Evolutionary conservation across 2,797 vertebrate genomes (phyloP).

Genomic region (Hozukius guyotensis): DNA sequence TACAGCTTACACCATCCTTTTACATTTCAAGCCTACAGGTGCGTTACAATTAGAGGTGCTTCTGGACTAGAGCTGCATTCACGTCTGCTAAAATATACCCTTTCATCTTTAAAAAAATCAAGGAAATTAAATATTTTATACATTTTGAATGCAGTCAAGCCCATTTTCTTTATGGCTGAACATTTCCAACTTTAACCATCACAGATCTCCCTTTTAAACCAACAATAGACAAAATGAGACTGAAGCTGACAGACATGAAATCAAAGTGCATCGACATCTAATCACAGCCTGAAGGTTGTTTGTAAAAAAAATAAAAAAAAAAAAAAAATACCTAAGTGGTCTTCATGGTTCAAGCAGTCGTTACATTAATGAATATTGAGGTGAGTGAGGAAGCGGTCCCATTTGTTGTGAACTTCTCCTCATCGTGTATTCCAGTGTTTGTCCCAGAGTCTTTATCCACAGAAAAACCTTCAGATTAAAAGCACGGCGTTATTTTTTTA

Average conservation of each 20-base stretch:
- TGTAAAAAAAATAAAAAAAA: slow-evolving; percentile 17
- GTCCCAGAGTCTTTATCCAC: slow-evolving; percentile 41
- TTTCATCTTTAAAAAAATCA: neutral
- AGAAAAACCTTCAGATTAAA: slow-evolving; percentile 52
- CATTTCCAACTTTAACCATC: neutral
- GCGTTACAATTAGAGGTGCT: neutral
- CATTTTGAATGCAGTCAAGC: neutral
- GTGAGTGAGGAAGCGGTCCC: slow-evolving; percentile 20
- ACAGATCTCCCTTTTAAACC: slow-evolving; percentile 21
- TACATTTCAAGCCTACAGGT: slow-evolving; percentile 6
- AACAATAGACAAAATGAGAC: slow-evolving; percentile 16
- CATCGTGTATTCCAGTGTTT: slow-evolving; percentile 58
- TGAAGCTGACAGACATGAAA: slow-evolving; percentile 39
- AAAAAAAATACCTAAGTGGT: slow-evolving; percentile 38
- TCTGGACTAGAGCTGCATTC: slow-evolving; percentile 17
- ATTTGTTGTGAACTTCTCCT: neutral
- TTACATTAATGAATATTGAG: slow-evolving; percentile 16
- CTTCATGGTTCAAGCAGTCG: slow-evolving; percentile 40
- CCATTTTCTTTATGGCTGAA: slow-evolving; percentile 23
- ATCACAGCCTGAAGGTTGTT: slow-evolving; percentile 41
- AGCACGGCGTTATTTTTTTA: slow-evolving; percentile 4
- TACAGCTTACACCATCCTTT: neutral
- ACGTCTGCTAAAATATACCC: neutral
- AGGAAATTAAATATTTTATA: neutral
- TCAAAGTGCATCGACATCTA: slow-evolving; percentile 72